Base-by-base conservation (phyloP, 2,113 vertebrate genomes). In the Pycnonotus jocosus region DNA sequence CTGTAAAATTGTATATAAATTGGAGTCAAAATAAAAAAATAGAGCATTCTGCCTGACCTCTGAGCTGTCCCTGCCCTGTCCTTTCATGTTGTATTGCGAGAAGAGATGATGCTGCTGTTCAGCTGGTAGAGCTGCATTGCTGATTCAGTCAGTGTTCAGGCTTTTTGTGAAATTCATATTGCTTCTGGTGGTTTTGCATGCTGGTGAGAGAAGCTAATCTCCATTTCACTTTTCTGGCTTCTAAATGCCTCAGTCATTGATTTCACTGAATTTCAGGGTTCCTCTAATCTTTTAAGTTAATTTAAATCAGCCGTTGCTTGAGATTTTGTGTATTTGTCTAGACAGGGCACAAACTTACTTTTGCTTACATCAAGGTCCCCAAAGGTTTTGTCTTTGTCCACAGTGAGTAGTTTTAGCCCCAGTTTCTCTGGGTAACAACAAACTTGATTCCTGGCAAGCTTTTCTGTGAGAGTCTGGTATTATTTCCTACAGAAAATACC, bases 231-330 rank as follows among this genome's bases (percentile, higher is more conserved):
- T 69, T 44, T 69, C 33, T 86, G 72, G 4, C 3, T 51, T 68
- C 45, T 27, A 56, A 89, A 37, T 0, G 0, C 12, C 47, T 51
- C 0, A 0, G 24, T 64, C 62, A 54, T 20, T 35, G 12, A 69
- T 79, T 58, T 27, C 25, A 22, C 15, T 35, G 23, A 28, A 28
- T 57, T 91, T 76, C 13, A 62, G 30, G 45, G 72, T 47, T 81
- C 7, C 25, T 62, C 38, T 58, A 27, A 37, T 38, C 25, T 76
- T 82, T 37, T 37, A 44, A 80, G 7, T 35, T 50, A 28, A 66
- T 30, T 80, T 72, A 56, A 70, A 86, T 56, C 45, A 30, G 18
- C 22, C 1, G 1, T 35, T 72, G 40, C 11, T 83, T 74, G n/a
- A 53, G 19, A 66, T 82, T 56, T 66, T 62, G 11, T 71, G 12